Percentiles rank a stretch among this genome's conserved stretches.
phyloP scores from a whole-genome alignment of 2,888 invertebrate genomes.

The Trichacis sp. region DNA sequence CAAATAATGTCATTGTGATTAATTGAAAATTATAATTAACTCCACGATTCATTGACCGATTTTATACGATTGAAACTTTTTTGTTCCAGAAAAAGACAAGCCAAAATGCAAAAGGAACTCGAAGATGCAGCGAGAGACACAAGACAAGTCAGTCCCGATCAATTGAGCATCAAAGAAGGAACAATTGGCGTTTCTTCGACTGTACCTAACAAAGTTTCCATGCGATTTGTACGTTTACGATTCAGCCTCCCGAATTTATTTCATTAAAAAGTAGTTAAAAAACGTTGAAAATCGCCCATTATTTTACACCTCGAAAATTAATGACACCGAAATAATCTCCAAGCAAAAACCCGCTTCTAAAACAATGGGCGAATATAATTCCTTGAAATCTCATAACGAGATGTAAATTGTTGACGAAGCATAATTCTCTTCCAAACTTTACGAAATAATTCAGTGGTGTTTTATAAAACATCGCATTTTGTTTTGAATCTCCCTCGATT shows the following conservation, averaged over 20 bases:
- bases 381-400: neutral
- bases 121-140: constrained; percentile 90
- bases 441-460: too few species aligned
- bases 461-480: too few species aligned
- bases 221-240: constrained; percentile 80
- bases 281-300: too few species aligned
- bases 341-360: neutral
- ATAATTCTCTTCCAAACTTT: too few species aligned
- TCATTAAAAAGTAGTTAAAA: too few species aligned
- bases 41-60: neutral
- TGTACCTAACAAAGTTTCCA: constrained; percentile 78
- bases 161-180: constrained; percentile 70
- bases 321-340: too few species aligned
- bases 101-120: constrained; percentile 88
- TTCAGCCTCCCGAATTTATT: neutral
- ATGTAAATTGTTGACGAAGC: neutral
- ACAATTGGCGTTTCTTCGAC: constrained; percentile 63
- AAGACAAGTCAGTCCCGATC: constrained; percentile 70
- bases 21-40: neutral
- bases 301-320: neutral
- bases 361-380: too few species aligned
- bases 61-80: constrained; percentile 48
- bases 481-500: too few species aligned
- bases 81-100: constrained; percentile 84
- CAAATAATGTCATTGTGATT: neutral